Percentiles rank a stretch among this genome's conserved stretches.
Evolutionary conservation across 1,140 invertebrate species (phyloP).

Genomic region (Zaprionus camerounensis): DNA sequence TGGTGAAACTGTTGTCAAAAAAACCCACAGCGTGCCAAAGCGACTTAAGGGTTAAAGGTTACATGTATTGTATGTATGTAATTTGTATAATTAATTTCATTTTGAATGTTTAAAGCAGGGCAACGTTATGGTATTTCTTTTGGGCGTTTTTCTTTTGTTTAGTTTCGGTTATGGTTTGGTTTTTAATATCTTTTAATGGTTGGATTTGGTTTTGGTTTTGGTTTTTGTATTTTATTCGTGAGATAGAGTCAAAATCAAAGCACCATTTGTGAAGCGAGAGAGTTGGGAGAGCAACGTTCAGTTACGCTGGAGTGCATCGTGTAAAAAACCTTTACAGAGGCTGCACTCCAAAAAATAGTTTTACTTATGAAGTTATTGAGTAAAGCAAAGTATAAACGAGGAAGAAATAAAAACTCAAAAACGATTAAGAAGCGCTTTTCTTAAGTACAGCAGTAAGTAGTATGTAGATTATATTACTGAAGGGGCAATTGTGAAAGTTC

Average conservation of each 20-base stretch:
- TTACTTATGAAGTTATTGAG: slow-evolving; percentile 36
- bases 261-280: slow-evolving; percentile 59
- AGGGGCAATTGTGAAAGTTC: slow-evolving; percentile 65
- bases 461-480: slow-evolving; percentile 57
- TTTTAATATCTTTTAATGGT: slow-evolving; percentile 9
- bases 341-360: slow-evolving; percentile 42
- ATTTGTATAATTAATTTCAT: slow-evolving; percentile 53
- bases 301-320: slow-evolving; percentile 43
- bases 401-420: slow-evolving; percentile 54
- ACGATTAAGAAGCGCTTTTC: slow-evolving; percentile 74
- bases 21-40: slow-evolving; percentile 86
- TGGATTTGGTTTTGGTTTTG: slow-evolving; percentile 13
- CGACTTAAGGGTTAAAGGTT: slow-evolving; percentile 83
- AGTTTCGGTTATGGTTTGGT: slow-evolving; percentile 18
- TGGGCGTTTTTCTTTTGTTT: slow-evolving; percentile 33
- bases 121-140: slow-evolving; percentile 11
- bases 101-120: slow-evolving; percentile 57
- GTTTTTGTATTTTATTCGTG: slow-evolving; percentile 19
- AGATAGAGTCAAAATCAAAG: slow-evolving; percentile 75
- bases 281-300: slow-evolving; percentile 62
- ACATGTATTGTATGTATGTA: slow-evolving; percentile 2
- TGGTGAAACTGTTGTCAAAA: slow-evolving; percentile 84
- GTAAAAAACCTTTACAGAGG: slow-evolving; percentile 5
- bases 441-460: slow-evolving; percentile 72
- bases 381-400: slow-evolving; percentile 46